Conservation (phyloP, 2,888 invertebrate genomes). For the Ypsolopha scabrella region DNA sequence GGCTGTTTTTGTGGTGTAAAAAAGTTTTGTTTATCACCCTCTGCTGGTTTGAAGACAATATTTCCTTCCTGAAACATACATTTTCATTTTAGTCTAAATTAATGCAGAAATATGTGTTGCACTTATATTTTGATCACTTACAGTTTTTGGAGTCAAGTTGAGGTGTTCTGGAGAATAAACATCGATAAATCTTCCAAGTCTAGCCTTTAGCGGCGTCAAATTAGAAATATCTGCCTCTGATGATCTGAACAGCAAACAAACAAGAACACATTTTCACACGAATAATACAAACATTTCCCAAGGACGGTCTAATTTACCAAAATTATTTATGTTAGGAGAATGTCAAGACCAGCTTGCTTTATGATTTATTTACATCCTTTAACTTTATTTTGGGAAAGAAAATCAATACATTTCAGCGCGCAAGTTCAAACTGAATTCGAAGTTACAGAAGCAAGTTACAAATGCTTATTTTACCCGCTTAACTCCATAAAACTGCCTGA, state of each 20-base stretch:
- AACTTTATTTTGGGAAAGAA: constrained; percentile 59
- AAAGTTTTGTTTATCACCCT: constrained; percentile 37
- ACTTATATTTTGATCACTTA: constrained; percentile 27
- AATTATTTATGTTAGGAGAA: constrained; percentile 20
- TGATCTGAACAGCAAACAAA: constrained; percentile 21
- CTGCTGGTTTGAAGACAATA: constrained; percentile 22
- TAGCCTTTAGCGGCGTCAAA: constrained; percentile 45
- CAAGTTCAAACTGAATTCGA: constrained; percentile 43
- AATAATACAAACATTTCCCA: constrained; percentile 9
- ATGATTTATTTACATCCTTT: constrained; percentile 67
- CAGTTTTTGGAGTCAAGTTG: constrained; percentile 53
- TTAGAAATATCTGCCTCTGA: constrained; percentile 28
- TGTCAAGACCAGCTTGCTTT: constrained; percentile 32
- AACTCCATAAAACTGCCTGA: constrained; percentile 20
- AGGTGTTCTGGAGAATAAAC: constrained; percentile 63
- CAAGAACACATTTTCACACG: constrained; percentile 1
- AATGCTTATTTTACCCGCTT: constrained; percentile 28
- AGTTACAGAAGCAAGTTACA: neutral
- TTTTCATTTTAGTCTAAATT: neutral
- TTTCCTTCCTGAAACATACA: constrained; percentile 26
- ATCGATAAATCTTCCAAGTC: constrained; percentile 53
- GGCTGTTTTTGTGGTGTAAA: constrained; percentile 38
- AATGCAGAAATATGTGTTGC: neutral
- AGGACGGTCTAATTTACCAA: neutral
- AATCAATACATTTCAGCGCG: constrained; percentile 66